Evolutionary conservation across 2,113 vertebrate species (phyloP).

Genomic region (Aphelocoma coerulescens): DNA sequence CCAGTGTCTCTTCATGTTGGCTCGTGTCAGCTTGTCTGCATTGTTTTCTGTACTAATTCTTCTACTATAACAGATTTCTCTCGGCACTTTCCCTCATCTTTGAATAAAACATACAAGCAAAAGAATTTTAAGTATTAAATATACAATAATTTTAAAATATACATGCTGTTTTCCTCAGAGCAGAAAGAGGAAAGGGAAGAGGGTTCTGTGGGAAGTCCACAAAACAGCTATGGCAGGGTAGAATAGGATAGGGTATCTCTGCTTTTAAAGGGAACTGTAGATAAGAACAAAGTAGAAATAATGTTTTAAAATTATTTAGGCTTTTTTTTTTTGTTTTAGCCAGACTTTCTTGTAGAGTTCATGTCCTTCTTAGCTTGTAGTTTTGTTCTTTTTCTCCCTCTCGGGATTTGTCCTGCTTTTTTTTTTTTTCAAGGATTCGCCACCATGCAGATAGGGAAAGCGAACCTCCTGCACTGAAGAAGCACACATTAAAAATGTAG

Average conservation of each 20-base stretch:
- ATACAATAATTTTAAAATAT: not conserved
- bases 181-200: not conserved
- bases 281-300: not conserved
- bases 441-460: not conserved
- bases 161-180: not conserved
- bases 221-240: not conserved
- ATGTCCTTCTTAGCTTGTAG: not conserved
- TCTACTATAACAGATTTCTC: not conserved
- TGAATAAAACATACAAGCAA: not conserved
- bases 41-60: not conserved
- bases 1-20: not conserved
- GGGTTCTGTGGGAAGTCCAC: not conserved
- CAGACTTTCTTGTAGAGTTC: not conserved
- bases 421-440: not conserved
- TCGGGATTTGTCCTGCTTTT: not conserved
- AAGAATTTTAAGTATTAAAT: not conserved
- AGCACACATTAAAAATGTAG: not conserved
- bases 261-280: not conserved
- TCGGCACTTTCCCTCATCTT: not conserved
- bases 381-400: not conserved
- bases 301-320: not conserved
- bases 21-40: not conserved
- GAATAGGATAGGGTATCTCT: not conserved
- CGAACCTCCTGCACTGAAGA: not conserved
- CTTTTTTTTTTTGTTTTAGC: not conserved